These are phyloP conservation scores for Corbicula japonica DNA, from an alignment of 2,888 invertebrate species.

Conservation along the genomic window DNA sequence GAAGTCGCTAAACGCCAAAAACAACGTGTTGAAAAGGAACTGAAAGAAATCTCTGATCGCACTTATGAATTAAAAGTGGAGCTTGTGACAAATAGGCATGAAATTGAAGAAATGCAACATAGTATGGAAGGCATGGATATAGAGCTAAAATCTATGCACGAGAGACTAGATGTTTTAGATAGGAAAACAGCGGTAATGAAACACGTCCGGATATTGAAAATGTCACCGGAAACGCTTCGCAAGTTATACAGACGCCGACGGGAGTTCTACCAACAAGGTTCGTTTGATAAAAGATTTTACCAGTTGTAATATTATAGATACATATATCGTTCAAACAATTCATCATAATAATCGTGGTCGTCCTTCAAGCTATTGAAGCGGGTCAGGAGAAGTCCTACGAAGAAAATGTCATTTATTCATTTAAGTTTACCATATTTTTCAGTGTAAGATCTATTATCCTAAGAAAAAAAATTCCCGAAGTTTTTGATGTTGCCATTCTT, in stretches of 20 bases:
- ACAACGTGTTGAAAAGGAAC: conserved; percentile 66
- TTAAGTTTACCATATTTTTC: too few relatives aligned
- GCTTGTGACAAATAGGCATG: conserved; percentile 70
- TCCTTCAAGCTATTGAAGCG: too few relatives aligned
- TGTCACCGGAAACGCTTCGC: conserved; percentile 78
- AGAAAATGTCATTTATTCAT: too few relatives aligned
- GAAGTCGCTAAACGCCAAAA: conserved; percentile 67
- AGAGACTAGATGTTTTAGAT: conserved; percentile 72
- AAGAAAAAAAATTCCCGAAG: too few relatives aligned
- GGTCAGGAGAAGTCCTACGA: too few relatives aligned
- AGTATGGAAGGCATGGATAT: conserved; percentile 69
- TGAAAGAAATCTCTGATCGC: conserved; percentile 71
- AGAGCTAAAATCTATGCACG: conserved; percentile 71
- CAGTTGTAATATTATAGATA: too few relatives aligned
- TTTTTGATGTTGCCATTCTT: too few relatives aligned
- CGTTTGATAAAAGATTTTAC: too few relatives aligned
- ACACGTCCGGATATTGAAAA: conserved; percentile 77
- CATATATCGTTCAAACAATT: too few relatives aligned
- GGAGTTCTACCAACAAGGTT: conserved; percentile 65
- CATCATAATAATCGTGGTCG: too few relatives aligned
- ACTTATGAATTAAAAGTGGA: conserved; percentile 79
- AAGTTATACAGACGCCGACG: conserved; percentile 72
- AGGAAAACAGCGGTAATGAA: conserved; percentile 74
- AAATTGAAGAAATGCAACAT: conserved; percentile 70
- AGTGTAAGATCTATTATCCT: too few relatives aligned